Evolutionary conservation across 2,888 invertebrate genomes (phyloP), one percentile per base, ranked within the genome.

Genomic region (Sepioteuthis lessoniana): DNA sequence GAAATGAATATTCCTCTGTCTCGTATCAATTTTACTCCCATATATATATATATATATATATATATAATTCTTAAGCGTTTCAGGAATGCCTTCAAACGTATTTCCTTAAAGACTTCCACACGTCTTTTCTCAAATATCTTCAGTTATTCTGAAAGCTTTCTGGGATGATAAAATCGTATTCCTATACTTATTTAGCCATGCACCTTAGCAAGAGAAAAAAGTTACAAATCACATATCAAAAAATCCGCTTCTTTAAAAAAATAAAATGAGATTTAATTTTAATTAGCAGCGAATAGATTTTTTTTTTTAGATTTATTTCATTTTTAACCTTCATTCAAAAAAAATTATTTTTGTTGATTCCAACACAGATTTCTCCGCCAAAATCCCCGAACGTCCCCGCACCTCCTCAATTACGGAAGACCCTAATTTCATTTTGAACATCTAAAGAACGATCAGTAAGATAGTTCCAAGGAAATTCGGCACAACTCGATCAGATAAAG

Each of bases 331-430:
- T n/a, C 7, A n/a, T 76, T 76, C n/a, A 8, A 76, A 76, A 76
- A 76, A 76, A 35, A 25, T 7, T 35, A n/a, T 13, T 76, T 76
- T 76, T 76, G 76, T 76, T 76, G 76, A 76, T 76, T 76, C n/a
- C n/a, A n/a, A n/a, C 35, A n/a, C 76, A 76, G 76, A 76, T 76
- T 76, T 76, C n/a, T 35, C n/a, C n/a, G 4, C n/a, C 76, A 13
- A n/a, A 76, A n/a, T 76, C 16, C n/a, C 21, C 35, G 76, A 76
- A n/a, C 76, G 19, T 76, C n/a, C n/a, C 76, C 76, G 16, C n/a
- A 76, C 76, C n/a, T 76, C n/a, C n/a, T 76, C n/a, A 76, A 76
- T 76, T 35, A 76, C 76, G 76, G 76, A 76, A 76, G 76, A n/a
- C 76, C 76, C 76, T 76, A 76, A 76, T 76, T 76, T 76, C 35